phyloP scores from a whole-genome alignment of 2,113 vertebrate genomes.

The Tringa solitaria region DNA sequence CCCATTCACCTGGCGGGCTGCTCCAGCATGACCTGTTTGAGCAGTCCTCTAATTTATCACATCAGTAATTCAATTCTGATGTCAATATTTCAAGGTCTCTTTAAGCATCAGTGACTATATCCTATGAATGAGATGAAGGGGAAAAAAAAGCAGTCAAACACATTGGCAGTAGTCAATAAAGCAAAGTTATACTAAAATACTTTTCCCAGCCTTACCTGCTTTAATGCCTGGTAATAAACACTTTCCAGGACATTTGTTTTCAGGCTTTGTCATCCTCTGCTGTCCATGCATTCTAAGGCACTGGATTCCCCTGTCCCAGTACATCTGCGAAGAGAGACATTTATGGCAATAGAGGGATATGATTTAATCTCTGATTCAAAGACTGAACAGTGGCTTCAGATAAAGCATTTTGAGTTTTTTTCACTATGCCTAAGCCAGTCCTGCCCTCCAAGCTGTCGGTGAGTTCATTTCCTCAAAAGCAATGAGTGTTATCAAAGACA shows the following conservation, averaged over 20 bases:
- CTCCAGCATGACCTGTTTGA: not conserved
- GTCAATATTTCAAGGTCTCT: not conserved
- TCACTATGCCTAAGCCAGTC: not conserved
- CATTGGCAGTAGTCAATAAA: not conserved
- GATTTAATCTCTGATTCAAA: conserved; percentile 9
- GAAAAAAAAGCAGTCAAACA: not conserved
- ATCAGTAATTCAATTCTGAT: not conserved
- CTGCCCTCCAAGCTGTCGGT: conserved; percentile 38
- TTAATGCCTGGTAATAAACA: not conserved
- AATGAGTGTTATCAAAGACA: not conserved
- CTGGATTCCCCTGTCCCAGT: not conserved
- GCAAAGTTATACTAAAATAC: not conserved
- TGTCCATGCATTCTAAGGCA: not conserved
- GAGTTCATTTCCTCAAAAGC: conserved; percentile 20
- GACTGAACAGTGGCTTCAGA: not conserved
- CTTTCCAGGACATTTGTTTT: not conserved
- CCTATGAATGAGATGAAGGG: not conserved
- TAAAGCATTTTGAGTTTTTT: not conserved
- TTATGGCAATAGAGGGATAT: not conserved
- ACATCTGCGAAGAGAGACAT: not conserved
- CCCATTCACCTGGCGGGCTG: not conserved
- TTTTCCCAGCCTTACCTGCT: not conserved
- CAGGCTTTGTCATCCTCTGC: not conserved
- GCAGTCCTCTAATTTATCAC: not conserved
- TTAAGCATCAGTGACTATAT: not conserved